These are phyloP conservation scores for Chironomus riparius DNA, from an alignment of 2,888 invertebrate genomes.

Conservation along the genomic window DNA sequence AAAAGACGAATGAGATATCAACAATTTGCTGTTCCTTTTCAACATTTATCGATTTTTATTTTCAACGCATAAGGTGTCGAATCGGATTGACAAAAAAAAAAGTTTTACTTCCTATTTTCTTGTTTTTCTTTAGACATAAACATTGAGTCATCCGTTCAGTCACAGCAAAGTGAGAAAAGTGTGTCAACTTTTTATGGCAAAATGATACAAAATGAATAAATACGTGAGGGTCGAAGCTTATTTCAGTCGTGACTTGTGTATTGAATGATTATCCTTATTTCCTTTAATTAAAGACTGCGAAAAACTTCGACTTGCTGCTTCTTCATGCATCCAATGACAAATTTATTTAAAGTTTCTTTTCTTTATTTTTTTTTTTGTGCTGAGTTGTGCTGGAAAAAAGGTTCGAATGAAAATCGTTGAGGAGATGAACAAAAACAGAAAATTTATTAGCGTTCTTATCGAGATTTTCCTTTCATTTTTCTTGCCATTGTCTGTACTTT, in stretches of 20 bases:
- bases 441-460: no score
- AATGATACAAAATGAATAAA: constrained; percentile 27
- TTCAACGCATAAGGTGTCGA: neutral
- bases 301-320: neutral
- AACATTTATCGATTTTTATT: constrained; percentile 18
- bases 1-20: constrained; percentile 17
- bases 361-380: neutral
- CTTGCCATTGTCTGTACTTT: no score
- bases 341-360: neutral
- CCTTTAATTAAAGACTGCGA: constrained; percentile 19
- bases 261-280: constrained; percentile 18
- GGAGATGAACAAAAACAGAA: no score
- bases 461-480: no score
- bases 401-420: no score
- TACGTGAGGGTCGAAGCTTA: constrained; percentile 26
- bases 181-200: constrained; percentile 23
- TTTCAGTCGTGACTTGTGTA: constrained; percentile 25
- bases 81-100: no score
- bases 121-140: neutral
- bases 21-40: constrained; percentile 13
- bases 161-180: constrained; percentile 10
- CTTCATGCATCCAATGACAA: neutral
- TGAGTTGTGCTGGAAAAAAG: neutral
- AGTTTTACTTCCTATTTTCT: neutral
- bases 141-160: neutral